Percentiles rank a stretch among this genome's conserved stretches.
Conservation (phyloP, 2,113 vertebrate genomes). For the Dipodomys spectabilis region DNA sequence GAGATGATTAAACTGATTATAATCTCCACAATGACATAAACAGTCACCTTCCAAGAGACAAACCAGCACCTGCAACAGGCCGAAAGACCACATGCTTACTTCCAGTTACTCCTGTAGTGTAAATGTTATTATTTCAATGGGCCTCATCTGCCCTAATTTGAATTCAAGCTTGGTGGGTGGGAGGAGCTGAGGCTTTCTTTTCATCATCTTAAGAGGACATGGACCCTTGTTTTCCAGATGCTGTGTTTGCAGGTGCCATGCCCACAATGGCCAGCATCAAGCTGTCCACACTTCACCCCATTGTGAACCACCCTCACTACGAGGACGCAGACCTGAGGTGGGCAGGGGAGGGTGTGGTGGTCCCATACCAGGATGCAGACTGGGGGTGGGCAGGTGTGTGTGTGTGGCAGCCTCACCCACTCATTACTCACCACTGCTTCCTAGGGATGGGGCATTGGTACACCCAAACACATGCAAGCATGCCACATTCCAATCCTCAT, state of each 20-base stretch:
- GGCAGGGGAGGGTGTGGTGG: background rate
- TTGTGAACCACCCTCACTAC: slow-evolving; percentile 98
- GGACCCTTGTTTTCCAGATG: slow-evolving; percentile 86
- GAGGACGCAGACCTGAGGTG: slow-evolving; percentile 96
- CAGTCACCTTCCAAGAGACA: background rate
- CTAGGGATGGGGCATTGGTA: background rate
- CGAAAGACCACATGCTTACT: too few species aligned
- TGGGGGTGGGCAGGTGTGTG: too few species aligned
- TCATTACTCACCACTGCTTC: too few species aligned
- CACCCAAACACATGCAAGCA: fast-evolving
- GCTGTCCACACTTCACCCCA: slow-evolving; percentile 92
- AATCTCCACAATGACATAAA: background rate
- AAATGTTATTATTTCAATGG: background rate
- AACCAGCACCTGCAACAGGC: background rate
- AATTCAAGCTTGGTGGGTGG: background rate
- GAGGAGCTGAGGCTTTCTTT: background rate
- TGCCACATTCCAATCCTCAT: background rate
- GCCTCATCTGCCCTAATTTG: background rate
- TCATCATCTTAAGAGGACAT: background rate
- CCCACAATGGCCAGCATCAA: slow-evolving; percentile 99
- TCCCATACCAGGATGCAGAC: too few species aligned
- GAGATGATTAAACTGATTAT: background rate
- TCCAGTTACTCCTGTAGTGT: too few species aligned
- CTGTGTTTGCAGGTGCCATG: slow-evolving; percentile 98
- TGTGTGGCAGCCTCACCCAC: too few species aligned